Conservation (phyloP, 2,888 invertebrate species). For the Polylopha cassiicola region DNA sequence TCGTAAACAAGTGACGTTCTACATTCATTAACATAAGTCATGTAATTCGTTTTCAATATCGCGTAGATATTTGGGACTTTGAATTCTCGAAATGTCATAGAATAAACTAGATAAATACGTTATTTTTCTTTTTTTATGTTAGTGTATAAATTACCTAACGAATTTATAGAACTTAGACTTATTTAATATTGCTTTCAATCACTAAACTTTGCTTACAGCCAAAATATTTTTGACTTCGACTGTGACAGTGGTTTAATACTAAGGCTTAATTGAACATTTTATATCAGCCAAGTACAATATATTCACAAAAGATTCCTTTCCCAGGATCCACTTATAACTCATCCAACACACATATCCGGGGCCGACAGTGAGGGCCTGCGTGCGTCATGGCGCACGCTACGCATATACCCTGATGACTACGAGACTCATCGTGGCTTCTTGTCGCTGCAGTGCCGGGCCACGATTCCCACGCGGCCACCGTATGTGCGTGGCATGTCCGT, state of each 20-base stretch:
- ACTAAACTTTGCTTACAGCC: too few relatives aligned
- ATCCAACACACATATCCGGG: constrained; percentile 57
- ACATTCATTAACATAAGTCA: too few relatives aligned
- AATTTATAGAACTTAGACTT: too few relatives aligned
- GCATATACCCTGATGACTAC: constrained; percentile 65
- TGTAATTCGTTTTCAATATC: too few relatives aligned
- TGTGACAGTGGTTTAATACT: neutral
- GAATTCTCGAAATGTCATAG: too few relatives aligned
- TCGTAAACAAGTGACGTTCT: too few relatives aligned
- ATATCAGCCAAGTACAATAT: neutral
- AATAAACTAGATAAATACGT: too few relatives aligned
- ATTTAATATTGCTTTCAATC: too few relatives aligned
- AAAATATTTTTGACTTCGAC: too few relatives aligned
- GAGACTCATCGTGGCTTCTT: constrained; percentile 61
- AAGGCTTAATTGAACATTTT: neutral
- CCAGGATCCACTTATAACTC: constrained; percentile 64
- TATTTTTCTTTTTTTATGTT: too few relatives aligned
- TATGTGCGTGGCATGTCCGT: constrained; percentile 64
- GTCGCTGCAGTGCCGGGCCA: constrained; percentile 62
- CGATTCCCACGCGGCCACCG: constrained; percentile 54
- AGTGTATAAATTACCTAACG: too few relatives aligned
- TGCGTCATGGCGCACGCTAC: constrained; percentile 66
- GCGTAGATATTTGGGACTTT: too few relatives aligned
- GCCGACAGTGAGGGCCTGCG: constrained; percentile 64
- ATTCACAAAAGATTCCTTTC: constrained; percentile 5